Evolutionary conservation across 2,113 vertebrate species (phyloP).

Genomic region (Gallinago paraguaiae): DNA sequence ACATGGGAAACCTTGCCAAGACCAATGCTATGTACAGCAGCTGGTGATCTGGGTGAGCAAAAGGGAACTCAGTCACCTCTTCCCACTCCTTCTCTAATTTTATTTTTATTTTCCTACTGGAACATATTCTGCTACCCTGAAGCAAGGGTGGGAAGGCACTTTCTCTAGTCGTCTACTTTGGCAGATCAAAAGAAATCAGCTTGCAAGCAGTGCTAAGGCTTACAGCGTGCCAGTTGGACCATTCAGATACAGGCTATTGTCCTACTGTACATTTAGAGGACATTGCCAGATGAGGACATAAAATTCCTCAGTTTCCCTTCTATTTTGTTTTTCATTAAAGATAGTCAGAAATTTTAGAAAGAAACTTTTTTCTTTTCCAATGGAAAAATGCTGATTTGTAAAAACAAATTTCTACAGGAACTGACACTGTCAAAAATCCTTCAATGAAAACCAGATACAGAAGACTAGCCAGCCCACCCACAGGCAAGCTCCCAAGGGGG

Average conservation of each 20-base stretch:
- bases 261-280: not conserved
- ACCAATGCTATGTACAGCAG: not conserved
- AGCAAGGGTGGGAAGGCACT: not conserved
- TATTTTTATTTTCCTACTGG: not conserved
- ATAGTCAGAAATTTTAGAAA: not conserved
- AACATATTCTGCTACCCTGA: not conserved
- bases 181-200: not conserved
- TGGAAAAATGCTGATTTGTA: not conserved
- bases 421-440: slow-evolving; percentile 24
- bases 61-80: not conserved
- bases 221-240: not conserved
- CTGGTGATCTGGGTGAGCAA: not conserved
- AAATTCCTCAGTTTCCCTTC: not conserved
- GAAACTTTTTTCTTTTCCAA: not conserved
- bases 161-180: not conserved
- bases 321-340: not conserved
- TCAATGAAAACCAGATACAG: slow-evolving; percentile 35
- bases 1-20: not conserved
- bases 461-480: slow-evolving; percentile 45
- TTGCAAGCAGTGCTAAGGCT: not conserved
- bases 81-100: not conserved
- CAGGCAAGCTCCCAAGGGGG: not conserved
- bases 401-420: slow-evolving; percentile 28
- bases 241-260: not conserved
- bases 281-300: not conserved